phyloP scores from a whole-genome alignment of 2,888 invertebrate species.

The Sphaerophoria taeniata region DNA sequence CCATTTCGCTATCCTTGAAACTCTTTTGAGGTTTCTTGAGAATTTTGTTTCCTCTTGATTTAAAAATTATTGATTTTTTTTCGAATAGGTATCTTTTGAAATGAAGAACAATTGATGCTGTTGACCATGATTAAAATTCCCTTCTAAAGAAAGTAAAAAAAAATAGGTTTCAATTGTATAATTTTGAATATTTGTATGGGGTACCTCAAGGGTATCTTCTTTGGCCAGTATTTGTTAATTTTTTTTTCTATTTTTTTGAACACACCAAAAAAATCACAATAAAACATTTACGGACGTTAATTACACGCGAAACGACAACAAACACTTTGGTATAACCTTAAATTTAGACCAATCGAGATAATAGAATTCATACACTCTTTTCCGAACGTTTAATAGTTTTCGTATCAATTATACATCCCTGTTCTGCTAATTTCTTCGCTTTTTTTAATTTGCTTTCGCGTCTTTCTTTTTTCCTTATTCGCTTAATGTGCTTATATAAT shows the following conservation, averaged over 20 bases:
- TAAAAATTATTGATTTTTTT: not conserved
- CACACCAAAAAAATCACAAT: conserved; percentile 27
- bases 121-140: too few species aligned
- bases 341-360: not conserved
- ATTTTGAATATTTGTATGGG: not conserved
- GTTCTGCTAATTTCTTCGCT: conserved; percentile 83
- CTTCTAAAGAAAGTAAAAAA: too few species aligned
- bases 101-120: too few species aligned
- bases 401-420: conserved; percentile 82
- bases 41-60: conserved; percentile 11
- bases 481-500: conserved; percentile 82
- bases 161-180: too few species aligned
- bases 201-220: conserved; percentile 25
- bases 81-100: too few species aligned
- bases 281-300: not conserved
- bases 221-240: conserved; percentile 34
- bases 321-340: too few species aligned
- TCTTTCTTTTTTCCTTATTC: conserved; percentile 82
- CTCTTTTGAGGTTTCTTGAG: conserved; percentile 3
- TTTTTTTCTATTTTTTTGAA: conserved; percentile 23
- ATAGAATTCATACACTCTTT: conserved; percentile 77
- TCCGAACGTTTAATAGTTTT: conserved; percentile 80
- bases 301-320: conserved; percentile 2
- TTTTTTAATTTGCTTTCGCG: conserved; percentile 82
- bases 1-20: not conserved